Evolutionary conservation across 2,888 invertebrate species (phyloP), one percentile per base, ranked within the genome.

Genomic region (Busseola fusca): DNA sequence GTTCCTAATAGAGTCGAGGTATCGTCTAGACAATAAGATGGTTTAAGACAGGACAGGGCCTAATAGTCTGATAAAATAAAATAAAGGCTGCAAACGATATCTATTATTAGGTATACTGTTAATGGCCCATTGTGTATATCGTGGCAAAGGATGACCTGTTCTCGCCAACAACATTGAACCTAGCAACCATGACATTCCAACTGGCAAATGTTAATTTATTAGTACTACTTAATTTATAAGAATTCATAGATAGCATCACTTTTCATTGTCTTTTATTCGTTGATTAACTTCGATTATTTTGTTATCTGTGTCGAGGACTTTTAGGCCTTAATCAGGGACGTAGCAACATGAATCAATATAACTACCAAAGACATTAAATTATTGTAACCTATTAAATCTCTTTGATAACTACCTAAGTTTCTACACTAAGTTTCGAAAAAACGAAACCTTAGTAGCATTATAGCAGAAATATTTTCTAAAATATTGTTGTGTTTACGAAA

Each of bases 281-380:
- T 58, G n/a, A 30, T 75, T 63, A 0, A 54, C 16, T 40, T 52
- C 37, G 27, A 64, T 70, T 45, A 60, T 50, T 57, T 60, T 10
- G n/a, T 64, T 57, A 70, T 57, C 56, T 62, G 71, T 65, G 62
- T 71, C 64, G 64, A 50, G 45, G 70, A 57, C 62, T 45, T 52
- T 37, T 14, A 16, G 27, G 62, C 21, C 18, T 50, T n/a, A 57
- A 27, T 30, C 18, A 57, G 18, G 21, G 34, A 50, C 18, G 14
- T 52, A 40, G 1, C 9, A n/a, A n/a, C 2, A 9, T 14, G 1
- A 54, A 40, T 27, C 3, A 40, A 40, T 48, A 40, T 30, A 34
- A n/a, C n/a, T n/a, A n/a, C n/a, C n/a, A n/a, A n/a, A n/a, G n/a
- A n/a, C n/a, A n/a, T n/a, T n/a, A n/a, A n/a, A n/a, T n/a, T n/a